phyloP scores from a whole-genome alignment of 2,888 invertebrate species.

The Antheraea yamamai region DNA sequence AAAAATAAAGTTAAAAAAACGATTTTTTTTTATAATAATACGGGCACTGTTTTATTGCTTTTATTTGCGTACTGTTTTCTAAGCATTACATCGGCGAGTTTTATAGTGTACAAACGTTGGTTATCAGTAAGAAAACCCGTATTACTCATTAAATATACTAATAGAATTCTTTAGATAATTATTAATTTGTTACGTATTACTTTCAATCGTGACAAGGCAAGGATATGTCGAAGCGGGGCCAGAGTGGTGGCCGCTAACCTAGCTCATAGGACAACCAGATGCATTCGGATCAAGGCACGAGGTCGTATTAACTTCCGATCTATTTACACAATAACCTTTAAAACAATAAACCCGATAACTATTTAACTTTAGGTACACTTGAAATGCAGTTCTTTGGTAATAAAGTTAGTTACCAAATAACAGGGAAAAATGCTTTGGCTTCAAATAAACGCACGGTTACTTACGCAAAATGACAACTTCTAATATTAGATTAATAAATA shows the following conservation, averaged over 20 bases:
- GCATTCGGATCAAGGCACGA: conserved; percentile 15
- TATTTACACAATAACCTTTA: conserved; percentile 18
- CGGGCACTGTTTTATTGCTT: too few relatives aligned
- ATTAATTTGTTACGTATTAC: conserved; percentile 6
- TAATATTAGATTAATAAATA: too few relatives aligned
- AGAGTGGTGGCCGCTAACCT: background rate
- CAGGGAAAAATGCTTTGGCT: too few relatives aligned
- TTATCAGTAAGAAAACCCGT: background rate
- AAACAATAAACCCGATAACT: background rate
- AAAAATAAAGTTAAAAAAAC: too few relatives aligned
- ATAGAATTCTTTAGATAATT: conserved; percentile 1
- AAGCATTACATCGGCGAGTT: background rate
- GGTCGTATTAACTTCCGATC: conserved; percentile 20
- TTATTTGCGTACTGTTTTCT: too few relatives aligned
- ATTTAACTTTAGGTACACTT: background rate
- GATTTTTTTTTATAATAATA: too few relatives aligned
- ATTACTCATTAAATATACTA: background rate
- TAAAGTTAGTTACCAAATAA: background rate
- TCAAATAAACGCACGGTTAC: too few relatives aligned
- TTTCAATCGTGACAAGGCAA: conserved; percentile 22
- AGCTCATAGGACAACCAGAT: conserved; percentile 17
- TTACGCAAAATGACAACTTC: too few relatives aligned
- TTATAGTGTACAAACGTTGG: background rate
- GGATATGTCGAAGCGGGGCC: conserved; percentile 21
- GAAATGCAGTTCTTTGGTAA: background rate